These are phyloP conservation scores for Dynastes grantii DNA, from an alignment of 2,888 invertebrate species.

Conservation along the genomic window DNA sequence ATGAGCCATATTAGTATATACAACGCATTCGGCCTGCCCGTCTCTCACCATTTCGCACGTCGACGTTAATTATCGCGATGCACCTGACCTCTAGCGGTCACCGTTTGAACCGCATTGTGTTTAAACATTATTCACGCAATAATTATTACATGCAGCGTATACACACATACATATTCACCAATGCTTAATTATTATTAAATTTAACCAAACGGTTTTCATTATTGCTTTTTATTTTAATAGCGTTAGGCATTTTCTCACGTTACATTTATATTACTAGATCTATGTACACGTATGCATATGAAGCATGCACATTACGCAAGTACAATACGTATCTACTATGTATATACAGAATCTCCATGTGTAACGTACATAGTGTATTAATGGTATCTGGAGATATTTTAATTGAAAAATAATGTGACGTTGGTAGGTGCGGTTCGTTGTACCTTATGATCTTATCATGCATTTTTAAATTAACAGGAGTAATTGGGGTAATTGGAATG, in stretches of 20 bases:
- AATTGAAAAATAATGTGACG: slow-evolving; percentile 35
- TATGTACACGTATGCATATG: not conserved
- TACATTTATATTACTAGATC: slow-evolving; percentile 35
- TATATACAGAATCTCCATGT: not conserved
- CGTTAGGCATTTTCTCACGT: slow-evolving; percentile 47
- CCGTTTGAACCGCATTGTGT: slow-evolving; percentile 53
- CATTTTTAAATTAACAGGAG: slow-evolving; percentile 25
- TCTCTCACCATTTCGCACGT: slow-evolving; percentile 50
- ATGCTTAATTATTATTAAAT: slow-evolving; percentile 46
- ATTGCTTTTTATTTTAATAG: not conserved
- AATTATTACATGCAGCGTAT: slow-evolving; percentile 39
- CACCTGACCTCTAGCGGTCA: slow-evolving; percentile 54
- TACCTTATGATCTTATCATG: slow-evolving; percentile 33
- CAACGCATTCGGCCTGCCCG: slow-evolving; percentile 21
- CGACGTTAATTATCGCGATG: slow-evolving; percentile 51
- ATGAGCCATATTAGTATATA: slow-evolving; percentile 47
- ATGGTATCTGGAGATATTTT: slow-evolving; percentile 28
- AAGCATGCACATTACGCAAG: not conserved
- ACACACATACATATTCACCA: slow-evolving; percentile 26
- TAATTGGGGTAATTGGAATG: slow-evolving; percentile 45
- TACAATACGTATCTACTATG: not conserved
- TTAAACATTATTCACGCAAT: slow-evolving; percentile 45
- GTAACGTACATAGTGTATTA: not conserved
- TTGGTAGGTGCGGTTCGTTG: slow-evolving; percentile 32
- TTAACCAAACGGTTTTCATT: slow-evolving; percentile 46